A percentile compares a stretch with the other conserved stretches of the same genome.
Conservation (phyloP, 2,113 vertebrate species). For the Solenodon paradoxus region DNA sequence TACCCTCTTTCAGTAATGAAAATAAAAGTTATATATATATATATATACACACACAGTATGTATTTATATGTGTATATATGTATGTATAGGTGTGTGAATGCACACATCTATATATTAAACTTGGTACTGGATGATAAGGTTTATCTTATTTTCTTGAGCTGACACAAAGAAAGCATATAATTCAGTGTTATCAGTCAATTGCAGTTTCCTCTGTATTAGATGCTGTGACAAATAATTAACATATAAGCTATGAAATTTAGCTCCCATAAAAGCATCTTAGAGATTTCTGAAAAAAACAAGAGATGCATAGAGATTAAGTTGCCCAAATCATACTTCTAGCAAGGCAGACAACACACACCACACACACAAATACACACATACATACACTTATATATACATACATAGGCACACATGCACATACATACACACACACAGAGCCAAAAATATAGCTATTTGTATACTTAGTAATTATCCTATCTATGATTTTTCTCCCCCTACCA, state of each 20-base stretch:
- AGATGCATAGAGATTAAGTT: neutral
- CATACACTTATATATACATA: neutral
- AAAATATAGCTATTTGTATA: neutral
- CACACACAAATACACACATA: no score
- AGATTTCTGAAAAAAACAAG: neutral
- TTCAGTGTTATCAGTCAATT: neutral
- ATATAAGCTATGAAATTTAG: neutral
- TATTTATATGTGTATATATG: neutral
- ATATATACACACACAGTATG: neutral
- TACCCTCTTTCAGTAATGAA: neutral
- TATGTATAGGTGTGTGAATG: neutral
- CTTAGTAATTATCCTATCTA: neutral
- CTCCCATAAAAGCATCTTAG: neutral
- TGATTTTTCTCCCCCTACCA: neutral
- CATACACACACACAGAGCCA: neutral
- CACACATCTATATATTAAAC: neutral
- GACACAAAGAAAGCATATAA: neutral
- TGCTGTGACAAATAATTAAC: neutral
- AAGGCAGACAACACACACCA: neutral
- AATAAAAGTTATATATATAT: neutral
- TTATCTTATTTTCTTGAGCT: neutral
- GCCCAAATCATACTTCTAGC: neutral
- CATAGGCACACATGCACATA: no score
- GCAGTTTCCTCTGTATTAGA: neutral
- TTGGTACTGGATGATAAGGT: neutral